Evolutionary conservation across 2,113 vertebrate genomes (phyloP).

Genomic region (Hipposideros armiger): DNA sequence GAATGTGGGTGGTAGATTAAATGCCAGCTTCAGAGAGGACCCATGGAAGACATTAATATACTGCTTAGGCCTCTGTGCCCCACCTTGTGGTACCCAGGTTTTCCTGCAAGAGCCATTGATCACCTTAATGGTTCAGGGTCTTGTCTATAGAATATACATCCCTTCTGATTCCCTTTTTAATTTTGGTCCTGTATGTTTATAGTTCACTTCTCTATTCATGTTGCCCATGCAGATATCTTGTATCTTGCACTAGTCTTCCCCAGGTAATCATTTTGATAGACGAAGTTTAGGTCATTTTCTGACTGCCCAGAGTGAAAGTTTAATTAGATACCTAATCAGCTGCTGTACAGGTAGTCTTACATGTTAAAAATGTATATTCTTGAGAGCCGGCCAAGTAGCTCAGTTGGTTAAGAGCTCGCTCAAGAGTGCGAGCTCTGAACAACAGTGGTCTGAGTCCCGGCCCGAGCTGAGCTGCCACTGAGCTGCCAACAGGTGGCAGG

Average conservation of each 20-base stretch:
- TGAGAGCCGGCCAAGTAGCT: no score
- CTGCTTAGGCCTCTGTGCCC: neutral
- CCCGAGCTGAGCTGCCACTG: no score
- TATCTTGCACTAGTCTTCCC: neutral
- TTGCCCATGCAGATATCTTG: neutral
- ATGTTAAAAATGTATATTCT: conserved; percentile 44
- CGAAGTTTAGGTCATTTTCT: conserved; percentile 52
- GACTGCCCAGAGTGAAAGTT: conserved; percentile 56
- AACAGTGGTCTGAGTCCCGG: no score
- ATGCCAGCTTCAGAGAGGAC: neutral
- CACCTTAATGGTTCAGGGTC: conserved; percentile 1
- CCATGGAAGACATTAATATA: neutral
- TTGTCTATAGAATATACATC: conserved; percentile 13
- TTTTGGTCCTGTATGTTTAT: conserved; percentile 11
- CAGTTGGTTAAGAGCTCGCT: no score
- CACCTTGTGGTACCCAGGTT: neutral
- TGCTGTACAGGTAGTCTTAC: conserved; percentile 56
- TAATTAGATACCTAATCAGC: conserved; percentile 74
- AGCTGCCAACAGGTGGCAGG: no score
- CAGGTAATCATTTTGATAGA: neutral
- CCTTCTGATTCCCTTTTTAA: neutral
- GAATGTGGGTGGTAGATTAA: neutral
- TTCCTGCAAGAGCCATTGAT: neutral
- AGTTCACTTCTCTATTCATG: neutral
- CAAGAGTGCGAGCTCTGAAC: no score